Base-by-base conservation (phyloP, 2,113 vertebrate genomes). In the Psittacus erithacus region DNA sequence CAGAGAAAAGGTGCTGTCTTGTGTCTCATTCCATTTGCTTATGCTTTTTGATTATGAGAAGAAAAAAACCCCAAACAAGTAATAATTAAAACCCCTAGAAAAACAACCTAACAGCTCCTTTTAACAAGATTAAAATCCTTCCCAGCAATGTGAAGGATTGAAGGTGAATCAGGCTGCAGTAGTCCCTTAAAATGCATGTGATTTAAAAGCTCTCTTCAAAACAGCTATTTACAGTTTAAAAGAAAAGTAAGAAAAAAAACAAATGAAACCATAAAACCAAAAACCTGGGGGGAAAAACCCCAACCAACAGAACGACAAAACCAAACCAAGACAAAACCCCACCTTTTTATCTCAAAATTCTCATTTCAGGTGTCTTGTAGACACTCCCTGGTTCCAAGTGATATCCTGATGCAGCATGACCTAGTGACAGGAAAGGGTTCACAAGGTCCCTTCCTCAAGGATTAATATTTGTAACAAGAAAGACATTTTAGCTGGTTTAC, bases 51-150 rank as follows among this genome's bases (percentile, higher is more conserved):
- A 57, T 69, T 63, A 50, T 59, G 28, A 3, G 23, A 90, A 31
- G 50, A 14, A 10, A 44, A 27, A 71, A 78, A 60, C 6, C 24
- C 35, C 39, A 47, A 69, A 35, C 17, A 33, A 10, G 4, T 22
- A 46, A 4, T 3, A 13, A 13, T 20, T 20, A 9, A 79, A 65
- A 70, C 39, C 1, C 0, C 1, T 4, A 24, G 7, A 50, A 65
- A 81, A 81, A 11, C 47, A 83, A 38, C 12, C 3, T 46, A 62
- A 23, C 25, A 86, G 14, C 31, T 87, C 31, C 39, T 89, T 92
- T 71, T 82, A 92, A 76, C 23, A 82, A 71, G 44, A 88, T 68
- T 82, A 67, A 79, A 93, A 75, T 53, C n/a, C 22, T 74, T 86
- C 49, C 0, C 3, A 90, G n/a, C 28, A 64, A 52, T 18, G 6